Evolutionary conservation across 2,888 invertebrate genomes (phyloP).

Genomic region (Cataglyphis albicans): DNA sequence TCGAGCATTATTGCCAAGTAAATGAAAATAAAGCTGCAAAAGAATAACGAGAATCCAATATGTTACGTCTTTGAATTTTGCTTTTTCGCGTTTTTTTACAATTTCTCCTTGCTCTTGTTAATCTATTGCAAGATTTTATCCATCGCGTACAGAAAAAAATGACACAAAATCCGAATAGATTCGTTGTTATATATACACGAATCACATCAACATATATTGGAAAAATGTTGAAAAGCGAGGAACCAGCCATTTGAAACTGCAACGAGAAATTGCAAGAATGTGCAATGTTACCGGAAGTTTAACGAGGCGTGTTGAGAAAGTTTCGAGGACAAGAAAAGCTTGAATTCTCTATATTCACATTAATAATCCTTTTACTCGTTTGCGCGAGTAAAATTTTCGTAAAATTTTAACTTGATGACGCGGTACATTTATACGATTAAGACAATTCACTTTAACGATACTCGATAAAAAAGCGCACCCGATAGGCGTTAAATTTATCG

Average conservation of each 20-base stretch:
- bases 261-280: slow-evolving; percentile 36
- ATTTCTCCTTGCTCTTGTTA: background rate
- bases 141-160: background rate
- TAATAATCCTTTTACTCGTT: slow-evolving; percentile 51
- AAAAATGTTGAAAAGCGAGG: slow-evolving; percentile 12
- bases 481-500: slow-evolving; percentile 21
- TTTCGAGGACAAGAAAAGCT: slow-evolving; percentile 36
- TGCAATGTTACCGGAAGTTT: slow-evolving; percentile 33
- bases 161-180: background rate
- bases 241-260: background rate
- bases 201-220: background rate
- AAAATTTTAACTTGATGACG: slow-evolving; percentile 47
- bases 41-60: slow-evolving; percentile 68
- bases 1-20: slow-evolving; percentile 34
- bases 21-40: slow-evolving; percentile 66
- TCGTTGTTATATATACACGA: background rate
- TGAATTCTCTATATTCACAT: slow-evolving; percentile 33
- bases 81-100: background rate
- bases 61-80: slow-evolving; percentile 65
- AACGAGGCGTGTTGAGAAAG: slow-evolving; percentile 35
- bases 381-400: slow-evolving; percentile 26
- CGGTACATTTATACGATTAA: slow-evolving; percentile 41
- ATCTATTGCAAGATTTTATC: background rate
- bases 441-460: slow-evolving; percentile 36
- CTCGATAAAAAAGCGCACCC: slow-evolving; percentile 40